A percentile compares a stretch with the other conserved stretches of the same genome.
Evolutionary conservation across 2,113 vertebrate species (phyloP).

Genomic region (Pandion haliaetus): DNA sequence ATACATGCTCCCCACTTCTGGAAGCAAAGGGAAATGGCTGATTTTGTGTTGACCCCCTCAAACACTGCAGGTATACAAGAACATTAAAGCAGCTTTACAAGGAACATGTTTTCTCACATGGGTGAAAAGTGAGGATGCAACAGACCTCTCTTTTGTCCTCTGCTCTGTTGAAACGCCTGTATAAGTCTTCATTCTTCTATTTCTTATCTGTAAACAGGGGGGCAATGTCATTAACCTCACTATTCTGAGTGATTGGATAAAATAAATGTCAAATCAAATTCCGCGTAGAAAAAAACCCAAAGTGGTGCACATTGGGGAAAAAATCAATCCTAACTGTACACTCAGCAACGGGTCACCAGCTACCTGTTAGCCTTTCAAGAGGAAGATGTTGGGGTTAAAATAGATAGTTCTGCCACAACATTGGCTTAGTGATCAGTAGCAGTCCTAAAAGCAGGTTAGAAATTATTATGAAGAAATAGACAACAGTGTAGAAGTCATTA

Average conservation of each 20-base stretch:
- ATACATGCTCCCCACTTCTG: neutral
- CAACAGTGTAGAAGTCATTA: neutral
- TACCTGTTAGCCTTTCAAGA: neutral
- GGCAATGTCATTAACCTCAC: neutral
- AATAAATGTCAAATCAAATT: neutral
- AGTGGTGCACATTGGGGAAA: neutral
- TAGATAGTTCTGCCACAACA: neutral
- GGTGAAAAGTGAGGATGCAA: neutral
- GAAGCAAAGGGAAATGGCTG: neutral
- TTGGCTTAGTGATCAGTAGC: neutral
- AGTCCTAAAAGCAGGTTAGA: neutral
- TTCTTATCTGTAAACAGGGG: neutral
- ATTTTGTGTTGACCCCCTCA: neutral
- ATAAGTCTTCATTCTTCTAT: neutral
- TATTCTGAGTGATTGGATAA: neutral
- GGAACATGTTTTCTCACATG: neutral
- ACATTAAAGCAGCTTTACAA: neutral
- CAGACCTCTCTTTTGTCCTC: neutral
- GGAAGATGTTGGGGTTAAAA: neutral
- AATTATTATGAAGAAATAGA: neutral
- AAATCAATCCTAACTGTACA: neutral
- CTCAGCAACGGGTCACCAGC: neutral
- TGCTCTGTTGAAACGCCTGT: neutral
- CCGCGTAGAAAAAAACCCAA: neutral
- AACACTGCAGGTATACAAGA: fast-evolving